These are phyloP conservation scores for Labia minor DNA, from an alignment of 2,888 invertebrate genomes.

Conservation along the genomic window DNA sequence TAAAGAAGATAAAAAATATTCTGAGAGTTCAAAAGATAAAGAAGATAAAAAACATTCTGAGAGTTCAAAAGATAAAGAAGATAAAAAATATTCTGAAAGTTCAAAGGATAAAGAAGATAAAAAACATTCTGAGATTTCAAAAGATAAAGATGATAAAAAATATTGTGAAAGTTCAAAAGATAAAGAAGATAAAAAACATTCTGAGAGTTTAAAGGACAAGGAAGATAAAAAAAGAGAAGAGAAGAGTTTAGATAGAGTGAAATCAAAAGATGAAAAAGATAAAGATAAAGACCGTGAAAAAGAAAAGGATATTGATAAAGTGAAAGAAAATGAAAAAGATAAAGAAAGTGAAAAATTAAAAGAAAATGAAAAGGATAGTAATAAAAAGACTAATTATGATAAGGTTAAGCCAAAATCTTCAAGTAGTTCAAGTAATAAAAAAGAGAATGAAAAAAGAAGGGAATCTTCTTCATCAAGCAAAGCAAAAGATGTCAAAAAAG, in stretches of 20 bases:
- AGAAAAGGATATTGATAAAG: conserved; percentile 32
- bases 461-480: not conserved
- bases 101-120: too few species aligned
- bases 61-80: conserved; percentile 26
- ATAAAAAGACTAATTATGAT: conserved; percentile 46
- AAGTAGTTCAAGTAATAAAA: not conserved
- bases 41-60: conserved; percentile 28
- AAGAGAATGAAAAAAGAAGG: not conserved
- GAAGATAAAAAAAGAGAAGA: conserved; percentile 19
- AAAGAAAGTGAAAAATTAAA: conserved; percentile 25
- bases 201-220: conserved; percentile 17
- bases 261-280: conserved; percentile 15
- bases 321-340: not conserved
- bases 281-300: conserved; percentile 27
- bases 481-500: not conserved
- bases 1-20: conserved; percentile 29
- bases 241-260: not conserved
- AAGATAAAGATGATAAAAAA: conserved; percentile 25
- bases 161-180: too few species aligned
- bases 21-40: conserved; percentile 26
- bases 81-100: not conserved
- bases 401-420: not conserved
- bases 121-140: conserved; percentile 28
- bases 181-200: conserved; percentile 14
- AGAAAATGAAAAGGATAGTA: conserved; percentile 37